Evolutionary conservation across 2,888 invertebrate genomes (phyloP), one percentile per base, ranked within the genome.

Genomic region (Lasioglossum oenotherae): DNA sequence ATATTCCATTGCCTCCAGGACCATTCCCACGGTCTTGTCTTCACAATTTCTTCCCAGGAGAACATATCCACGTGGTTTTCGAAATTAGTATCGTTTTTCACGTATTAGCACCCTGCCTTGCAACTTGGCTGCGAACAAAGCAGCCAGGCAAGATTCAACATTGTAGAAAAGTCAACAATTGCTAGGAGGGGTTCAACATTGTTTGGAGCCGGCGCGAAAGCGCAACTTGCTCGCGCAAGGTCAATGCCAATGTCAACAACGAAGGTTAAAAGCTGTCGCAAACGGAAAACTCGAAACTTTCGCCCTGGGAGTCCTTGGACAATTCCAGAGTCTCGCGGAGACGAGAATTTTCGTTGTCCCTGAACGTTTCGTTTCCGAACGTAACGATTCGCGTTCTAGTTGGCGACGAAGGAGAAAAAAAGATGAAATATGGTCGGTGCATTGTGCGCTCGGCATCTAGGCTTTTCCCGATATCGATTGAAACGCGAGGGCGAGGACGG

Each of bases 211-310:
- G 35, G 49, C 35, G 46, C 72, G 57, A 80, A 74, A 78, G 80
- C 86, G 86, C 86, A 80, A 82, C 46, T 74, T 49, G 38, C 71
- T 67, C 78, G 88, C 88, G 89, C 85, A 89, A 89, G 89, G 89
- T 89, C 89, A 89, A 89, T 89, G 82, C 80, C 82, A 89, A 79
- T 85, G 89, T 89, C 88, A 88, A 88, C 87, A 89, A 27, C 69
- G 82, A 85, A 88, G 81, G 89, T 85, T 87, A 87, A 83, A 74
- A 84, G 78, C 57, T 31, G 23, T 72, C 44, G 38, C 67, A 82
- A 57, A 86, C 64, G 72, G 27, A 60, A 64, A 86, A 49, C 78
- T 81, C 49, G 46, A 38, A 76, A 81, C 67, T 86, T 78, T 75
- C 73, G 5, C 72, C 19, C 72, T 16, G 8, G 14, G 4, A n/a